Base-by-base conservation (phyloP, 2,888 invertebrate genomes). In the Peribatodes rhomboidaria region DNA sequence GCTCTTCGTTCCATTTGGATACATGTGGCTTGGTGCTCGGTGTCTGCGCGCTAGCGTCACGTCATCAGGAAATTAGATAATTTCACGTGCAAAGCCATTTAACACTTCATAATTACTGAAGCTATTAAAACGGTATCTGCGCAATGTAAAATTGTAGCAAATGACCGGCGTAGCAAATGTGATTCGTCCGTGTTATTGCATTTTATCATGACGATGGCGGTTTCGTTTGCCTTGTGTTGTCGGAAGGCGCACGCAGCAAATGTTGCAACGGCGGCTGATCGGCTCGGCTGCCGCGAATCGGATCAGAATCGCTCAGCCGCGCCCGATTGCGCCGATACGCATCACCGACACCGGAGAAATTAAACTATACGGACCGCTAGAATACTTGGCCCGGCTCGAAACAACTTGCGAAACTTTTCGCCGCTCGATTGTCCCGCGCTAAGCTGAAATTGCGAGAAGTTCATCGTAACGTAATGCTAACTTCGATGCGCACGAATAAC, bases 251-350 rank as follows among this genome's bases (percentile, higher is more conserved):
- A 79, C 76, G 78, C 74, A 79, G 82, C 83, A 79, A 11, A 18
- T 90, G 87, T 90, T 87, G 90, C 85, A 88, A 89, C 16, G 44
- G 22, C 66, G 64, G 55, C 62, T 61, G 75, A 72, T 68, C 74
- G 74, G 76, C 81, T 78, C 81, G 78, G 81, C 81, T 81, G 82
- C 84, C 83, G 84, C 86, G 86, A 89, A 90, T 90, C 87, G 85
- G 88, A 88, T 90, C 88, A 85, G 84, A 90, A 88, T 87, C 87
- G 87, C 78, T 89, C 85, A 85, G 87, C 84, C 89, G 90, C 87
- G 87, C 89, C 87, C 88, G 92, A 92, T 92, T 92, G 91, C 90
- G 81, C 86, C 78, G 90, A 82, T 77, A 89, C 88, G 92, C 92
- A 85, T 85, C 88, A 85, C 73, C 83, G 87, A 74, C 71, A 81